Conservation (phyloP, 2,888 invertebrate species). For the Drosophila acutilabella region DNA sequence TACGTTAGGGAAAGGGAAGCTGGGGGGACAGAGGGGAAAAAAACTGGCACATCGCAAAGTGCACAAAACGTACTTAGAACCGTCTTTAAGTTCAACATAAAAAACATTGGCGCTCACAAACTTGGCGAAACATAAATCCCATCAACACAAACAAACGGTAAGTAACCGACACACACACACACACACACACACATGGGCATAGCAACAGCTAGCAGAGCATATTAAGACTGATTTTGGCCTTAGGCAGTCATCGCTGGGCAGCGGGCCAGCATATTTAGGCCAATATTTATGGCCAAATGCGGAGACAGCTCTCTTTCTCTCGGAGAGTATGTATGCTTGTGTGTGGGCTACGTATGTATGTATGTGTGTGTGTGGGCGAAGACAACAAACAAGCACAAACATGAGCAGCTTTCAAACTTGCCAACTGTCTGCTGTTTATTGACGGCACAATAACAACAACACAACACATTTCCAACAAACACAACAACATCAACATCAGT, state of each 20-base stretch:
- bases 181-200: constrained; percentile 17
- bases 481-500: constrained; percentile 18
- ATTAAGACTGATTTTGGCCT: constrained; percentile 79
- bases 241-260: constrained; percentile 59
- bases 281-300: constrained; percentile 75
- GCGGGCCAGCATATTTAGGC: constrained; percentile 78
- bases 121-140: constrained; percentile 77
- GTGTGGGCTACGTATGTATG: constrained; percentile 20
- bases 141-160: constrained; percentile 57
- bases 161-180: constrained; percentile 41
- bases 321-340: constrained; percentile 15
- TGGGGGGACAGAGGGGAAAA: neutral
- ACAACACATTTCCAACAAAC: neutral
- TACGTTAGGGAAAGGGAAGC: neutral
- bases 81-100: constrained; percentile 77
- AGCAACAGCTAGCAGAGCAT: constrained; percentile 63
- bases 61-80: constrained; percentile 75
- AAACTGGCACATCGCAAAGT: constrained; percentile 62
- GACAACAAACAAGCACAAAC: constrained; percentile 50
- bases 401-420: constrained; percentile 62
- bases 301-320: constrained; percentile 26
- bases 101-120: constrained; percentile 73
- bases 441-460: constrained; percentile 52
- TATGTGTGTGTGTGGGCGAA: constrained; percentile 27
- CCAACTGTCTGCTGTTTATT: constrained; percentile 76